Conservation (phyloP, 2,888 invertebrate species). For the Nymphalis urticae region DNA sequence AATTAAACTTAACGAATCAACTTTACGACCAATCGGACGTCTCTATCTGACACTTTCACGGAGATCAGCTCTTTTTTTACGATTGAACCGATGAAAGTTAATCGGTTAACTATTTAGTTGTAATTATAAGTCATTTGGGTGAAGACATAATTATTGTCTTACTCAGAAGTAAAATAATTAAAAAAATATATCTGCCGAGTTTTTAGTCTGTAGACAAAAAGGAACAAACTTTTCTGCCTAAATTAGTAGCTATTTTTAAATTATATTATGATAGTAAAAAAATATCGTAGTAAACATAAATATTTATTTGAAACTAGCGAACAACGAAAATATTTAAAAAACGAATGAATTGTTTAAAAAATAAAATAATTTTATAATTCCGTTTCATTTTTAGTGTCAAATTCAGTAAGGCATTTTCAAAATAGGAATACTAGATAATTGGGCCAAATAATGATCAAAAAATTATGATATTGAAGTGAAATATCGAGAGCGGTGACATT, state of each 20-base stretch:
- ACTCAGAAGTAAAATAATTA: constrained; percentile 17
- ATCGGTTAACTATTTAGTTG: constrained; percentile 7
- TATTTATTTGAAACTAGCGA: too few relatives aligned
- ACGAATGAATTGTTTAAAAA: too few relatives aligned
- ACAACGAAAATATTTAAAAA: too few relatives aligned
- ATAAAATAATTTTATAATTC: too few relatives aligned
- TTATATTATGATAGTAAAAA: too few relatives aligned
- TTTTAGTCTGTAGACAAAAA: too few relatives aligned
- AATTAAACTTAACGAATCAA: constrained; percentile 71
- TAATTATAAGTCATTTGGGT: constrained; percentile 4
- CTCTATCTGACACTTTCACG: constrained; percentile 69
- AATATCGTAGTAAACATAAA: too few relatives aligned
- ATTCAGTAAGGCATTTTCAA: not conserved
- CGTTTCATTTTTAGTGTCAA: not conserved
- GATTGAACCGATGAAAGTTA: constrained; percentile 18
- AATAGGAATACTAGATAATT: not conserved
- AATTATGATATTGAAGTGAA: not conserved
- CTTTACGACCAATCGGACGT: constrained; percentile 59
- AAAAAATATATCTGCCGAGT: not conserved
- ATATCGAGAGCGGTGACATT: constrained; percentile 1
- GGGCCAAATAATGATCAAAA: not conserved
- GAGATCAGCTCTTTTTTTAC: constrained; percentile 39
- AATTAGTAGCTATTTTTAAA: too few relatives aligned
- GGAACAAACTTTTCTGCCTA: too few relatives aligned
- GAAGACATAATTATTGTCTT: not conserved